These are phyloP conservation scores for Orchesella cincta DNA, from an alignment of 1,140 invertebrate genomes.

Conservation along the genomic window DNA sequence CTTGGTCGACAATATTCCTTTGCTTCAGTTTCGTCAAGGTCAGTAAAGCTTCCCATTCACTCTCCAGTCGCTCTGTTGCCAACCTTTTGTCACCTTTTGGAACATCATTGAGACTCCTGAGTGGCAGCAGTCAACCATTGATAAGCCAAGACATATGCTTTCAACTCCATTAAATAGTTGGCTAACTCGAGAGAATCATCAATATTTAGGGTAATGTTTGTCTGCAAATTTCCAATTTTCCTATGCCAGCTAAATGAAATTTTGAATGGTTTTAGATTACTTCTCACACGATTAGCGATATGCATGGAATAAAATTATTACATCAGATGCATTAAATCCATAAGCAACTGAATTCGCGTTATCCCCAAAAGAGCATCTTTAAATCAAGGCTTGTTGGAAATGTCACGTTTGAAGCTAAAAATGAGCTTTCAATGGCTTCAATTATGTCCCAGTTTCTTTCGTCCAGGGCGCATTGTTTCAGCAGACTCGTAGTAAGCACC, in stretches of 20 bases:
- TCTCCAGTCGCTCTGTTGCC: neutral
- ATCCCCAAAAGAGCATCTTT: no score
- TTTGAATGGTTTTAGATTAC: neutral
- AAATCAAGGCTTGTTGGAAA: no score
- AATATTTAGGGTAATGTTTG: neutral
- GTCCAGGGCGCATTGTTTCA: no score
- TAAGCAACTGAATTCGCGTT: neutral
- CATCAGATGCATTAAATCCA: neutral
- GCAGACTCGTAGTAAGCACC: no score
- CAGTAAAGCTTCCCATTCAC: neutral
- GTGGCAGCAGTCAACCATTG: neutral
- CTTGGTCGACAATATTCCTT: neutral
- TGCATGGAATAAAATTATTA: neutral
- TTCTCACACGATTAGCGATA: neutral
- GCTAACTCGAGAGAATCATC: neutral
- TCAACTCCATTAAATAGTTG: neutral
- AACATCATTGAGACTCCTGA: neutral
- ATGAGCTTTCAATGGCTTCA: no score
- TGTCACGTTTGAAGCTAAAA: no score
- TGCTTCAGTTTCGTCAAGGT: neutral
- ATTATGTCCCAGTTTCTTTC: no score
- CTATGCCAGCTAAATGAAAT: neutral
- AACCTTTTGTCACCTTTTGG: neutral
- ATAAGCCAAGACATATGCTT: neutral
- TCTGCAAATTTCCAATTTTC: neutral